These are phyloP conservation scores for Aelia acuminata DNA, from an alignment of 2,888 invertebrate species.

Conservation along the genomic window DNA sequence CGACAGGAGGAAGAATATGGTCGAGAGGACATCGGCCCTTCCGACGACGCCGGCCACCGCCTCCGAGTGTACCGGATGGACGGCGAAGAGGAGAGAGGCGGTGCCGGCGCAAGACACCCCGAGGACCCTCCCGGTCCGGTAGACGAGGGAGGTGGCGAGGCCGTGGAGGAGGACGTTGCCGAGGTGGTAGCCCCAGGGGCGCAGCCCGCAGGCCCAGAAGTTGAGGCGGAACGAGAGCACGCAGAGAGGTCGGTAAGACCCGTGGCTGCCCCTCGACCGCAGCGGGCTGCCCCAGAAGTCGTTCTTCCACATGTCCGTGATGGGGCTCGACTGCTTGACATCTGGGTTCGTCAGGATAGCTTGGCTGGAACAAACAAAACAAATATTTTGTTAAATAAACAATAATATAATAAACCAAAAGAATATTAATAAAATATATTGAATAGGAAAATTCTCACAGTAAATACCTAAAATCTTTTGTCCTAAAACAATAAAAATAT, in stretches of 20 bases:
- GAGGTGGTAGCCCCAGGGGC: conserved; percentile 88
- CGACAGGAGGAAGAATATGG: conserved; percentile 89
- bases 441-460: no score
- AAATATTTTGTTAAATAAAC: neutral
- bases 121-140: conserved; percentile 65
- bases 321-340: conserved; percentile 74
- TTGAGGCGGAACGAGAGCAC: conserved; percentile 91
- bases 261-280: conserved; percentile 93
- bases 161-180: conserved; percentile 90
- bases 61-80: conserved; percentile 96
- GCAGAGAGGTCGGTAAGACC: conserved; percentile 94
- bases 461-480: no score
- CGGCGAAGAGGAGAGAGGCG: conserved; percentile 83
- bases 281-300: conserved; percentile 99
- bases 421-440: no score
- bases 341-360: conserved; percentile 96
- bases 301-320: conserved; percentile 86
- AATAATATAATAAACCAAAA: neutral
- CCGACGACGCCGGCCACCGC: conserved; percentile 97
- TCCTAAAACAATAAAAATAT: no score
- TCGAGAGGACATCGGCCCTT: conserved; percentile 92
- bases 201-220: conserved; percentile 81
- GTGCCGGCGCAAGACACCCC: conserved; percentile 76
- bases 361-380: conserved; percentile 79
- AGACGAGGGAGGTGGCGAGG: conserved; percentile 80